Percentiles rank a stretch among this genome's conserved stretches.
Evolutionary conservation across 2,113 vertebrate species (phyloP).

Genomic region (Corythoichthys haematopterus): DNA sequence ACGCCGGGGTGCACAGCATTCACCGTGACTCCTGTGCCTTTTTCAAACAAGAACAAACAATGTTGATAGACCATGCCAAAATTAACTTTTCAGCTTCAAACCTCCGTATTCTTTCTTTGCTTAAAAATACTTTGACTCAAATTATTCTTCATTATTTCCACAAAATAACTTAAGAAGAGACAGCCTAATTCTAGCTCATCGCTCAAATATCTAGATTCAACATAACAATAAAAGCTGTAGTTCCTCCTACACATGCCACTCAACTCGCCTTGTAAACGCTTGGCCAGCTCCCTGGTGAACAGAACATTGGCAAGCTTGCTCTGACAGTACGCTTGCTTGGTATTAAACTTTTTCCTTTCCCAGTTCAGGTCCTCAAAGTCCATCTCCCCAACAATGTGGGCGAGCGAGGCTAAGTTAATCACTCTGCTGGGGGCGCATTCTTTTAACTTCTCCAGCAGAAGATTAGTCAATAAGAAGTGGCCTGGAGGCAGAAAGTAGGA

Average conservation of each 20-base stretch:
- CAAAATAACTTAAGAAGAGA: too few species aligned
- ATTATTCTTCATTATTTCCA: neutral
- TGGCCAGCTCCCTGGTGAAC: constrained; percentile 81
- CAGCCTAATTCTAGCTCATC: neutral
- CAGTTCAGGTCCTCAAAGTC: constrained; percentile 84
- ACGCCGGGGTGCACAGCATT: constrained; percentile 81
- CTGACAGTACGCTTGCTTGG: constrained; percentile 84
- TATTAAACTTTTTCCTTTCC: constrained; percentile 78
- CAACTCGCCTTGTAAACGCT: constrained; percentile 72
- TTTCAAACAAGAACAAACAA: constrained; percentile 30
- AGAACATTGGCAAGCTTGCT: constrained; percentile 83
- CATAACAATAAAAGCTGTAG: constrained; percentile 33
- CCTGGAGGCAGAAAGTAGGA: constrained; percentile 55
- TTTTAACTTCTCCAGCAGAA: constrained; percentile 80
- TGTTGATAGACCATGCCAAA: constrained; percentile 25
- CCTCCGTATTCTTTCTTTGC: neutral
- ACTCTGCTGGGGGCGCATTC: constrained; percentile 77
- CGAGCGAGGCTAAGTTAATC: constrained; percentile 82
- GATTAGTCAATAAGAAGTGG: constrained; percentile 82
- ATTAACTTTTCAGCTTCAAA: neutral
- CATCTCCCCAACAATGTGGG: constrained; percentile 76
- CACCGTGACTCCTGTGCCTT: constrained; percentile 77
- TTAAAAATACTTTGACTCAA: neutral
- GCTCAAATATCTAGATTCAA: constrained; percentile 24
- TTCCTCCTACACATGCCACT: constrained; percentile 53